Percentiles rank a stretch among this genome's conserved stretches.
Conservation (phyloP, 2,888 invertebrate genomes). For the Folsomia manolachei region DNA sequence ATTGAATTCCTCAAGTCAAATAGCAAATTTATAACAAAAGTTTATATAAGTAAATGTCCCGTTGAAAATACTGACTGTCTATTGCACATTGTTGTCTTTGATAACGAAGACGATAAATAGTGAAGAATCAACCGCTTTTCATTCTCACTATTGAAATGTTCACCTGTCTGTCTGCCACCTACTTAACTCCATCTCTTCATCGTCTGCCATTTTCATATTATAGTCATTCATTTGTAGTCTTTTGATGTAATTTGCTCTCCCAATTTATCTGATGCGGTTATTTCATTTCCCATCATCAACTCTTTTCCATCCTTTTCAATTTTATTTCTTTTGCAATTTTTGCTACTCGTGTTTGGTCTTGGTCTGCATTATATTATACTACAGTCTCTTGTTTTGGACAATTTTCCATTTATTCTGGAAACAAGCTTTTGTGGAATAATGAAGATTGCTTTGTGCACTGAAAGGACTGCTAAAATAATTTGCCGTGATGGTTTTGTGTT, state of each 20-base stretch:
- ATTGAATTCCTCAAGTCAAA: too few species aligned
- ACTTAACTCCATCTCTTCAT: too few species aligned
- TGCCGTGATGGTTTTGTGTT: background rate
- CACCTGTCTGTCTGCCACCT: too few species aligned
- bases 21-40: too few species aligned
- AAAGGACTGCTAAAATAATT: background rate
- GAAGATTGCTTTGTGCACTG: too few species aligned
- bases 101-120: background rate
- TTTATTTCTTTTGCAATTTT: background rate
- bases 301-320: background rate
- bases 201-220: background rate
- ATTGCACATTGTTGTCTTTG: background rate
- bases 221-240: background rate
- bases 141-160: background rate
- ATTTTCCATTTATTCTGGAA: background rate
- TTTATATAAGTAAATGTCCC: too few species aligned
- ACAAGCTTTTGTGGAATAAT: background rate
- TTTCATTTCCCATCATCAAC: too few species aligned
- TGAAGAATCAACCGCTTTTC: background rate
- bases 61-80: background rate
- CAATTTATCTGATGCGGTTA: too few species aligned
- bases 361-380: background rate
- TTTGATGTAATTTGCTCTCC: too few species aligned
- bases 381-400: background rate
- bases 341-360: background rate